These are phyloP conservation scores for Calycopis cecrops DNA, from an alignment of 1,140 invertebrate species.

Conservation along the genomic window DNA sequence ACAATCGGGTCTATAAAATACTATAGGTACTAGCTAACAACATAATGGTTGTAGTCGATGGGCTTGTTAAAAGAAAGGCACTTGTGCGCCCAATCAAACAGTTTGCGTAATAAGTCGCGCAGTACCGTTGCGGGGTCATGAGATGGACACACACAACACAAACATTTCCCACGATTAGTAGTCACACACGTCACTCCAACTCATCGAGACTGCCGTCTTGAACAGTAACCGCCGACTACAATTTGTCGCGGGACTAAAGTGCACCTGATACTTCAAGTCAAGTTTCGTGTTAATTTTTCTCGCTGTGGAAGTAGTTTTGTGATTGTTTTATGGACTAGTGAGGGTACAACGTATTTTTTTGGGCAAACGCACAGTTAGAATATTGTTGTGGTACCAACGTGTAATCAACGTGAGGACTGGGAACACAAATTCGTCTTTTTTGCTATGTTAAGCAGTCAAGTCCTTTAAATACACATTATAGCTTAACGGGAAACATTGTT, in stretches of 20 bases:
- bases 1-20: too few relatives aligned
- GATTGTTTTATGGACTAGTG: too few relatives aligned
- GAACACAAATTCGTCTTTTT: too few relatives aligned
- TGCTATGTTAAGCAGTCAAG: too few relatives aligned
- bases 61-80: constrained; percentile 5
- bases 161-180: constrained; percentile 50
- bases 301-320: background rate
- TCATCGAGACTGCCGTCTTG: background rate
- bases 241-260: constrained; percentile 3
- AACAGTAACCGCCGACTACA: background rate
- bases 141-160: constrained; percentile 36
- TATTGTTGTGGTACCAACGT: too few relatives aligned
- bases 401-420: too few relatives aligned
- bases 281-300: background rate
- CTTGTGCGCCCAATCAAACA: constrained; percentile 24
- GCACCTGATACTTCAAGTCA: background rate
- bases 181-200: background rate
- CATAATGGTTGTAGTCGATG: background rate
- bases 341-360: too few relatives aligned
- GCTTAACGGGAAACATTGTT: too few relatives aligned
- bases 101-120: constrained; percentile 30
- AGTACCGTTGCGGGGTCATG: constrained; percentile 51
- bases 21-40: too few relatives aligned
- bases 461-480: too few relatives aligned
- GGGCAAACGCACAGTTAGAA: too few relatives aligned